Evolutionary conservation across 2,113 vertebrate species (phyloP), one percentile per base, ranked within the genome.

Genomic region (Salminus brasiliensis): DNA sequence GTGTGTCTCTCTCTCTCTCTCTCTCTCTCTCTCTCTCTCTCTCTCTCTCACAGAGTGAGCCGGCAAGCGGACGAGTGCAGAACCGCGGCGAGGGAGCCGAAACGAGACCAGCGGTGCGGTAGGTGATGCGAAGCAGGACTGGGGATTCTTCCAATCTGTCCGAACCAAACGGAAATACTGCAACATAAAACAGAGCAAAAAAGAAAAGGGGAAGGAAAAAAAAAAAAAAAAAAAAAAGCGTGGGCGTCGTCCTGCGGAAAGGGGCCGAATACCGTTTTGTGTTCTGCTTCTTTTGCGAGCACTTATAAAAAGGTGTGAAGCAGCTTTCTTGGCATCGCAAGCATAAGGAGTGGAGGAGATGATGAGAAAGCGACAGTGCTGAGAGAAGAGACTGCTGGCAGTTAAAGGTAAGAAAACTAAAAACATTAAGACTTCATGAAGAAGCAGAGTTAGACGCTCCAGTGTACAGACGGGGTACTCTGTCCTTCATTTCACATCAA

Each of bases 101-200:
- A 76, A 41, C 68, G 78, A 59, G 30, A 79, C 72, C 3, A 76
- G 82, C 65, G 25, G 62, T 67, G 76, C 81, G 15, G 85, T 80
- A 88, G 80, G 79, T 87, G 90, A 88, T 87, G 87, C 84, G 60
- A 53, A 84, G 72, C 81, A 29, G 86, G 80, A 90, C 87, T 81
- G 80, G 78, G 86, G 84, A 81, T 86, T 85, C 80, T 68, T 88
- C 88, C 86, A 89, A 78, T 80, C 72, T 76, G 74, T 87, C 81
- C 57, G 82, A 70, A 78, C 13, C n/a, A 59, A 84, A 86, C 83
- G 82, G 87, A 72, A 25, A 85, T 88, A 82, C 83, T 83, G 80
- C 75, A 80, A 76, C 81, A 87, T 78, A 88, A 81, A 27, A 47
- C 53, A 41, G 10, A 41, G 10, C 4, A 41, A 41, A 41, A 41